Base-by-base conservation (phyloP, 2,888 invertebrate species). In the Drosophila mimetica region DNA sequence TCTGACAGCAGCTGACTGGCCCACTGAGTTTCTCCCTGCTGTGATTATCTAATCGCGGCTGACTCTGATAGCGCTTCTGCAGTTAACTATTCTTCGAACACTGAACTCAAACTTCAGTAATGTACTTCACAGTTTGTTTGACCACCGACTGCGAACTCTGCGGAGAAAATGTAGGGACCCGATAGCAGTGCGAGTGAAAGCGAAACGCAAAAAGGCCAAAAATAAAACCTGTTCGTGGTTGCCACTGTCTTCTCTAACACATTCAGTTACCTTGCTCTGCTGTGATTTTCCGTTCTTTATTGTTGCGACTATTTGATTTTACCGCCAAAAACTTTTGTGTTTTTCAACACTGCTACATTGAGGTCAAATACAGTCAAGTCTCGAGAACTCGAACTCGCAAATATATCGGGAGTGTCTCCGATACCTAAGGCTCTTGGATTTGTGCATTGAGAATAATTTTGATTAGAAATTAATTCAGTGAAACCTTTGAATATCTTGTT, bases 1-100 rank as follows among this genome's bases (percentile, higher is more conserved):
- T 14, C 11, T 28, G 28, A 63, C 70, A 87, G 76, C 82, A 82
- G 88, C 82, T 82, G 82, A 74, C 50, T 69, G 73, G 64, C 71
- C 50, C 64, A 71, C 85, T 74, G 25, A 9, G 76, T 44, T 55
- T 60, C 22, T 63, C 59, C 60, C 39, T 63, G 39, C 22, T 22
- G 28, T 44, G 63, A 71, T 82, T 83, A 83, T 80, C 73, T 83
- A 83, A 83, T 75, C 75, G 46, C 18, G n/a, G 6, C 22, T 14
- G 34, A 32, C 32, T 13, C 8, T 14, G 55, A 34, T 57, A 37
- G 16, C 13, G 2, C 9, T 18, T 16, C 16, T 42, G 44, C 25
- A 16, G 14, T 20, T 20, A 16, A 13, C 5, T 9, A 11, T 14
- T 25, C 11, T 37, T 18, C n/a, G 4, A n/a, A 11, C 47, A 64